phyloP scores from a whole-genome alignment of 2,113 vertebrate species.

The Myiopsitta monachus region DNA sequence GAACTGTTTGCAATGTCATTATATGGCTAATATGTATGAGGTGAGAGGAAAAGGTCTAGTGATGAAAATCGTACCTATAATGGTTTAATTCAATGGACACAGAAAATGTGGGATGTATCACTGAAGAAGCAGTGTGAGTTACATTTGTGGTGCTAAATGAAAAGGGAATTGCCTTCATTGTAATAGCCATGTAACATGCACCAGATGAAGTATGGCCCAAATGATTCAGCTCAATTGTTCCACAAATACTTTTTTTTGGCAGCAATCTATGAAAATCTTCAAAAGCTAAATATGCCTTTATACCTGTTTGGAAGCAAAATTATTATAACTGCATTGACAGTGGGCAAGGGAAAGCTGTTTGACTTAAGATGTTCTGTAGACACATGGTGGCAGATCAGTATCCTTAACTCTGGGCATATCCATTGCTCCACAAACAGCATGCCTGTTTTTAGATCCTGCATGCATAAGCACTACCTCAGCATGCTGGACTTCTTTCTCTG shows the following conservation, averaged over 20 bases:
- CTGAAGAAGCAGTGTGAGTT: background rate
- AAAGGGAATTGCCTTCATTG: background rate
- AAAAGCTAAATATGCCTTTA: background rate
- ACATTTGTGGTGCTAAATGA: background rate
- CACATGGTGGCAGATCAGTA: background rate
- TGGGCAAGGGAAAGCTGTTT: background rate
- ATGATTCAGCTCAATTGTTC: background rate
- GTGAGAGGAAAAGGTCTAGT: background rate
- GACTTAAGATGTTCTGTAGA: background rate
- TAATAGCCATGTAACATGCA: background rate
- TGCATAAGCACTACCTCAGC: accelerated
- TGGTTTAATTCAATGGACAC: background rate
- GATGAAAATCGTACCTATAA: background rate
- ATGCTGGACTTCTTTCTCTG: background rate
- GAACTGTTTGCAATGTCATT: background rate
- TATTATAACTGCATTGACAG: background rate
- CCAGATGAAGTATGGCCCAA: background rate
- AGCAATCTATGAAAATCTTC: background rate
- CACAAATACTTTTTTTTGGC: background rate
- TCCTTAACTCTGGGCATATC: background rate
- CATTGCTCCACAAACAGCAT: background rate
- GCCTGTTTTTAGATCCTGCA: background rate
- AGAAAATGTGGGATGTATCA: background rate
- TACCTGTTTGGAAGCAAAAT: background rate
- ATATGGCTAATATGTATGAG: background rate